These are phyloP conservation scores for Andrena fulva DNA, from an alignment of 2,888 invertebrate species.

Conservation along the genomic window DNA sequence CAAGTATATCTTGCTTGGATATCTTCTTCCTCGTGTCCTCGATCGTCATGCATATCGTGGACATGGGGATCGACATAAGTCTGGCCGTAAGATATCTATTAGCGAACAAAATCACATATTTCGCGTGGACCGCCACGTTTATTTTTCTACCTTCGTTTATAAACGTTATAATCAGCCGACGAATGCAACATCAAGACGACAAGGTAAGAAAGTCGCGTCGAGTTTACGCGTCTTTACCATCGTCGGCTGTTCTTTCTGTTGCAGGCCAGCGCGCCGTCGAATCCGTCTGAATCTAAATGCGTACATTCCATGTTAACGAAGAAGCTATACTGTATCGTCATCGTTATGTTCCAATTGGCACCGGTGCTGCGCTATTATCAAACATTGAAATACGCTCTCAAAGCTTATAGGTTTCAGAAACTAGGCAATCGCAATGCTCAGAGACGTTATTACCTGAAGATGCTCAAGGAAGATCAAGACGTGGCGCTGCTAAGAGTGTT, in stretches of 20 bases:
- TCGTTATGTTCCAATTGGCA: slow-evolving; percentile 89
- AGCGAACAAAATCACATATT: slow-evolving; percentile 87
- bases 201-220: slow-evolving; percentile 70
- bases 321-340: slow-evolving; percentile 62
- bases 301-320: slow-evolving; percentile 52
- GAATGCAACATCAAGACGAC: slow-evolving; percentile 87
- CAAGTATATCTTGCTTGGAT: slow-evolving; percentile 86
- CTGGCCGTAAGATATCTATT: slow-evolving; percentile 89
- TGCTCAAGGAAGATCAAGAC: slow-evolving; percentile 93
- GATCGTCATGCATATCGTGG: slow-evolving; percentile 89
- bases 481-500: slow-evolving; percentile 91
- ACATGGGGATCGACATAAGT: slow-evolving; percentile 90
- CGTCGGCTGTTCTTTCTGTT: slow-evolving; percentile 17
- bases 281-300: slow-evolving; percentile 46
- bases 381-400: slow-evolving; percentile 88
- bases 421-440: slow-evolving; percentile 87
- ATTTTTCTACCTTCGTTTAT: slow-evolving; percentile 91
- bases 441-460: slow-evolving; percentile 89
- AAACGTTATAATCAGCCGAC: slow-evolving; percentile 90
- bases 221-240: not conserved
- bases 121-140: slow-evolving; percentile 89
- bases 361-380: slow-evolving; percentile 90
- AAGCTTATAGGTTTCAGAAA: slow-evolving; percentile 88
- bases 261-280: slow-evolving; percentile 64
- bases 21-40: slow-evolving; percentile 89